Evolutionary conservation across 2,888 invertebrate genomes (phyloP).

Genomic region (Cheilosia scutellata): DNA sequence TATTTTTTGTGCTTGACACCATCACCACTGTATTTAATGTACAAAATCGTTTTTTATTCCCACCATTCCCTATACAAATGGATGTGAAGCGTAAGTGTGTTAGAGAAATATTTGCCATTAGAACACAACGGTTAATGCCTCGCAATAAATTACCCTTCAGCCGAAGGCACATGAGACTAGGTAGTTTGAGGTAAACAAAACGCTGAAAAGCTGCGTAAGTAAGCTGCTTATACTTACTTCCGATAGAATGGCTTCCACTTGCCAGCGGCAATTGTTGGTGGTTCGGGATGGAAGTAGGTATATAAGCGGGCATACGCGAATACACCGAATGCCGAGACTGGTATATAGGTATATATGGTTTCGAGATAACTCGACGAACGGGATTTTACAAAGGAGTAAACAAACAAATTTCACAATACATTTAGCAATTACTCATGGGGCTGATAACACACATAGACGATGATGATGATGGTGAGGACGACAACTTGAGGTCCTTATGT

Average conservation of each 20-base stretch:
- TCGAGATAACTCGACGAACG: conserved; percentile 68
- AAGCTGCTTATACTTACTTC: conserved; percentile 72
- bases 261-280: conserved; percentile 13
- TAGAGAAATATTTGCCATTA: conserved; percentile 67
- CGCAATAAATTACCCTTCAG: conserved; percentile 71
- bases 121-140: conserved; percentile 68
- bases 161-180: conserved; percentile 65
- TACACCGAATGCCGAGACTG: background rate
- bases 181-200: conserved; percentile 59
- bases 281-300: background rate
- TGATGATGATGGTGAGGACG: conserved; percentile 16
- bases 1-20: conserved; percentile 25
- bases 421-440: conserved; percentile 68
- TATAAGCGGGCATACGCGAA: conserved; percentile 14
- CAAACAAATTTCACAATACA: conserved; percentile 76
- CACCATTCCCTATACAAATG: conserved; percentile 15
- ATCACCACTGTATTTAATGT: conserved; percentile 42
- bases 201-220: conserved; percentile 73
- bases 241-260: conserved; percentile 56
- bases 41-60: conserved; percentile 27
- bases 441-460: conserved; percentile 44
- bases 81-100: conserved; percentile 29
- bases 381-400: conserved; percentile 73
- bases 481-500: conserved; percentile 28
- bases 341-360: conserved; percentile 18